Evolutionary conservation across 30 jellyfish, hydroid and myxozoan species (phyloP).

Genomic region (Mastigias papua): DNA sequence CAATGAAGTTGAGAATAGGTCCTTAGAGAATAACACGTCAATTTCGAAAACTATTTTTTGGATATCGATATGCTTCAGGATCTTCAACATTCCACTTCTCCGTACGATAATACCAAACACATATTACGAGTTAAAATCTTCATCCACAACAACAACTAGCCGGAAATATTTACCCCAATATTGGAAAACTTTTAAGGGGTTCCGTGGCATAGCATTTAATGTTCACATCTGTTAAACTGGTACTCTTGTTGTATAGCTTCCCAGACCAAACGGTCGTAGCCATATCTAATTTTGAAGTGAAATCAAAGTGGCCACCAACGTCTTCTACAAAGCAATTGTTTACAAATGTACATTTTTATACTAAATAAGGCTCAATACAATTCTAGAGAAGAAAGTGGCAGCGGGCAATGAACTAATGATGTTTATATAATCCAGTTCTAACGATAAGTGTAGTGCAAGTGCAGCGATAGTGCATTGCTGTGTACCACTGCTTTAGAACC

Average conservation of each 20-base stretch:
- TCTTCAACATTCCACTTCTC: not conserved
- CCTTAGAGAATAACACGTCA: too few species aligned
- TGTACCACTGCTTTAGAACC: too few species aligned
- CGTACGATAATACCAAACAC: not conserved
- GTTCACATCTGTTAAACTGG: constrained; percentile 29
- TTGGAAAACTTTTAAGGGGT: not conserved
- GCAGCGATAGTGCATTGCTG: too few species aligned
- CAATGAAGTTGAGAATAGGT: too few species aligned
- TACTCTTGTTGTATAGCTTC: constrained; percentile 19
- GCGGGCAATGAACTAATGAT: not conserved
- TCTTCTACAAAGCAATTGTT: not conserved
- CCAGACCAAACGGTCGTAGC: constrained; percentile 29
- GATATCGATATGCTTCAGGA: too few species aligned
- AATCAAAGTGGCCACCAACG: not conserved
- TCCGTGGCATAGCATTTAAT: constrained; percentile 32
- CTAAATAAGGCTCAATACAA: not conserved
- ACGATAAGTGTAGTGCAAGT: not conserved
- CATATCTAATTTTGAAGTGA: not conserved
- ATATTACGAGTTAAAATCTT: not conserved
- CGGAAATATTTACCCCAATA: not conserved
- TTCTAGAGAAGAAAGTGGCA: not conserved
- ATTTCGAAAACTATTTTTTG: too few species aligned
- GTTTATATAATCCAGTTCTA: not conserved
- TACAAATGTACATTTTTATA: not conserved
- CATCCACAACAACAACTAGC: not conserved